Percentiles rank a stretch among this genome's conserved stretches.
phyloP scores from a whole-genome alignment of 53 echinoderm and acorn worm genomes.

The Antedon mediterranea region DNA sequence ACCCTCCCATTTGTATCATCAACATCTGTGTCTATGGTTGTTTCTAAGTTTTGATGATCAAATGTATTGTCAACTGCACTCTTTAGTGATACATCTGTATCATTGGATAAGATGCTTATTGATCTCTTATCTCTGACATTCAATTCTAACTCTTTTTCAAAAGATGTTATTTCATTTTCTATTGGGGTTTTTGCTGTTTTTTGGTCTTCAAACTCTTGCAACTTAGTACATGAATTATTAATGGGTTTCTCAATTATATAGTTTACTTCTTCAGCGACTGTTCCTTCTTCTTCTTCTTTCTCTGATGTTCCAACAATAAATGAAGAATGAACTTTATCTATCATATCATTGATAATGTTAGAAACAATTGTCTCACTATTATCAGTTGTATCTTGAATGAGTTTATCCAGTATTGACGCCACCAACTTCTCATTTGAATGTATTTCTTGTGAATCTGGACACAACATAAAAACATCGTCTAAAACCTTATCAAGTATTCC shows the following conservation, averaged over 20 bases:
- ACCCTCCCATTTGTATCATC: neutral
- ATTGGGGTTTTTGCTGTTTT: too few species aligned
- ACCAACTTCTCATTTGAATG: neutral
- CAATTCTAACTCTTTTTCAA: too few species aligned
- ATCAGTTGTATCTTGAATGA: neutral
- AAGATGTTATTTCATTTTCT: too few species aligned
- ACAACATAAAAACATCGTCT: neutral
- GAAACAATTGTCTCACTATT: neutral
- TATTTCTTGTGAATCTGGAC: neutral
- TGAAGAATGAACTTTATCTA: neutral
- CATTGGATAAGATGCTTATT: neutral
- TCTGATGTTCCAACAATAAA: too few species aligned
- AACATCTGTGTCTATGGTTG: neutral
- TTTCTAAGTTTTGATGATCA: neutral
- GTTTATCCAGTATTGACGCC: neutral
- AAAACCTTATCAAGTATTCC: neutral
- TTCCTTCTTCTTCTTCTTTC: too few species aligned
- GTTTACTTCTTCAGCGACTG: too few species aligned
- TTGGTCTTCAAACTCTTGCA: too few species aligned
- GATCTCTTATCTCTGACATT: too few species aligned
- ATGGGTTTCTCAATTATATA: too few species aligned
- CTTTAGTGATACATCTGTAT: neutral
- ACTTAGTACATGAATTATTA: too few species aligned
- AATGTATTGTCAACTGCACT: neutral
- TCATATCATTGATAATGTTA: neutral